Evolutionary conservation across 1,140 invertebrate genomes (phyloP).

Genomic region (Polypedilum vanderplanki): DNA sequence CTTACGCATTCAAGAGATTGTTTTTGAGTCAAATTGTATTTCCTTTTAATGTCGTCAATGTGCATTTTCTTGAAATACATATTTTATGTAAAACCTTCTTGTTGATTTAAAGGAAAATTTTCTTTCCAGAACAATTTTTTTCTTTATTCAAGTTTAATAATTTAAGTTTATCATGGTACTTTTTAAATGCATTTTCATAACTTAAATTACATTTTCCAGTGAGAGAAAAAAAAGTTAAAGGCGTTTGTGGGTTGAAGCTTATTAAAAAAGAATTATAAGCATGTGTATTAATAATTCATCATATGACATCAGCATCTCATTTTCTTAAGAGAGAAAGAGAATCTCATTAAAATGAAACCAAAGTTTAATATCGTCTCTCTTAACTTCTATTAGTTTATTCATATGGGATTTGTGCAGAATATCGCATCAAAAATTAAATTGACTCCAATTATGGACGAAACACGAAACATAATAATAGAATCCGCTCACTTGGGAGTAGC

Average conservation of each 20-base stretch:
- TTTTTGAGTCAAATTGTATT: not conserved
- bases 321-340: not conserved
- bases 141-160: not conserved
- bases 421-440: slow-evolving; percentile 4
- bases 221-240: not conserved
- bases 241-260: not conserved
- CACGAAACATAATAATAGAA: not conserved
- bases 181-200: not conserved
- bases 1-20: slow-evolving; percentile 10
- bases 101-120: not conserved
- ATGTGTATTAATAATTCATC: slow-evolving; percentile 19
- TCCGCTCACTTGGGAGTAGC: not conserved
- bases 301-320: slow-evolving; percentile 2
- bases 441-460: slow-evolving; percentile 16
- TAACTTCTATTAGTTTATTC: slow-evolving; percentile 20
- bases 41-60: too few relatives aligned
- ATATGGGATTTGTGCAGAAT: not conserved
- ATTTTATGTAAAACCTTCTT: too few relatives aligned
- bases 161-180: not conserved
- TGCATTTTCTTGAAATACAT: too few relatives aligned
- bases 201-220: not conserved
- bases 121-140: not conserved
- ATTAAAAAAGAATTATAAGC: slow-evolving; percentile 19
- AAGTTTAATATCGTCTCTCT: not conserved
- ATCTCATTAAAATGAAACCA: slow-evolving; percentile 27